Conservation (phyloP, 2,888 invertebrate genomes). For the Xanthorhoe spadicearia region DNA sequence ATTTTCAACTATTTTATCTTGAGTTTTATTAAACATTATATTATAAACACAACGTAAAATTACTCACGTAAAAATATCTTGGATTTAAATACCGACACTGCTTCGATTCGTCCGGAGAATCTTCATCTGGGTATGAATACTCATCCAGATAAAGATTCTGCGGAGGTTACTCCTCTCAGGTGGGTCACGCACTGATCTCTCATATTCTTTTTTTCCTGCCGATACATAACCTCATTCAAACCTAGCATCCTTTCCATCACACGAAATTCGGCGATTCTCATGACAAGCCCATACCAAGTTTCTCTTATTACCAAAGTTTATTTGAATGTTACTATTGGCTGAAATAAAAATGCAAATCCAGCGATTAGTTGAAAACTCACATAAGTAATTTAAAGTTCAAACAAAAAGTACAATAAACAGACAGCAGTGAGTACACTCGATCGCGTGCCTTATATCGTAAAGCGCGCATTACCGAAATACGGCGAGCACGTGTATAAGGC, state of each 20-base stretch:
- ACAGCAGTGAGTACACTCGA: slow-evolving; percentile 31
- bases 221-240: too few species aligned
- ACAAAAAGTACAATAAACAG: slow-evolving; percentile 42
- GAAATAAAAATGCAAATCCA: slow-evolving; percentile 18
- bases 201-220: too few species aligned
- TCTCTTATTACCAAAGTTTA: background rate
- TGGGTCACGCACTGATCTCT: too few species aligned
- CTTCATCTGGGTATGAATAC: too few species aligned
- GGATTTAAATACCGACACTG: too few species aligned
- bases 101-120: too few species aligned
- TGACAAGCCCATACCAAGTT: background rate
- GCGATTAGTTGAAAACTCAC: slow-evolving; percentile 22
- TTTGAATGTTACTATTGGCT: background rate
- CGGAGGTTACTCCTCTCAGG: too few species aligned
- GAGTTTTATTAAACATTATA: too few species aligned
- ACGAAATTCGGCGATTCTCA: background rate
- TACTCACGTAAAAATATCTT: too few species aligned
- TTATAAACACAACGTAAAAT: too few species aligned
- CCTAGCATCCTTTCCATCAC: too few species aligned
- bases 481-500: slow-evolving; percentile 74
- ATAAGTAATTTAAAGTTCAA: slow-evolving; percentile 30
- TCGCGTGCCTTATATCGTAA: slow-evolving; percentile 74
- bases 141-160: too few species aligned
- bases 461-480: slow-evolving; percentile 74
- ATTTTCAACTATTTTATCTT: background rate